Evolutionary conservation across 2,888 invertebrate genomes (phyloP).

Genomic region (Euzetes globulus): DNA sequence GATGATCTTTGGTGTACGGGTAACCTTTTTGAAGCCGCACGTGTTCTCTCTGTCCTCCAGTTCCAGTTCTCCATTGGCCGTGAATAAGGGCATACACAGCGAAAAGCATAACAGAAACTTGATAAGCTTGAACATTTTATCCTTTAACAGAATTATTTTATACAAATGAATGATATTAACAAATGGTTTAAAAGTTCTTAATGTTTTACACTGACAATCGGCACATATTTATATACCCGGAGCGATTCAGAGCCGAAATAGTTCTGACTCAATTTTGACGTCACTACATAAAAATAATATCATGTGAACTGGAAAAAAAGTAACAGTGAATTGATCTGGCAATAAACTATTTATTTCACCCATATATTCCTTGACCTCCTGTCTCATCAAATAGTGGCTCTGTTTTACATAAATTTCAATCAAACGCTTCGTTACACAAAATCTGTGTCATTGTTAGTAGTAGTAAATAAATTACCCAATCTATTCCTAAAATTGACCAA

Average conservation of each 20-base stretch:
- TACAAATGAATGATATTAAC: too few species aligned
- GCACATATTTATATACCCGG: too few species aligned
- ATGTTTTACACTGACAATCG: too few species aligned
- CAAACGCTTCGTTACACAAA: not conserved
- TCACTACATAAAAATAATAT: too few species aligned
- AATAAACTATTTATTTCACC: not conserved
- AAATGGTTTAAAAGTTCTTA: too few species aligned
- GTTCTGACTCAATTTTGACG: too few species aligned
- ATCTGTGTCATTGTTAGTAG: constrained; percentile 12
- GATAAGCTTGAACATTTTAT: not conserved
- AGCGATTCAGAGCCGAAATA: too few species aligned
- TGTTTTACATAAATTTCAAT: not conserved
- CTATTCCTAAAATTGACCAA: too few species aligned
- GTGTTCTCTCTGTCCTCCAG: not conserved
- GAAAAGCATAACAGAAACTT: not conserved
- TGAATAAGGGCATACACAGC: not conserved
- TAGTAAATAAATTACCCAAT: too few species aligned
- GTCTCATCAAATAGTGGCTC: not conserved
- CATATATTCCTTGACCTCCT: not conserved
- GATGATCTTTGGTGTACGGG: constrained; percentile 30
- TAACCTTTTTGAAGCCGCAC: constrained; percentile 15
- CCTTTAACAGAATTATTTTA: not conserved
- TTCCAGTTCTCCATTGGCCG: too few species aligned
- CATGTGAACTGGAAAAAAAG: too few species aligned
- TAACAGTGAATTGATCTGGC: too few species aligned